These are phyloP conservation scores for Zootoca vivipara DNA, from an alignment of 2,113 vertebrate species.

Conservation along the genomic window DNA sequence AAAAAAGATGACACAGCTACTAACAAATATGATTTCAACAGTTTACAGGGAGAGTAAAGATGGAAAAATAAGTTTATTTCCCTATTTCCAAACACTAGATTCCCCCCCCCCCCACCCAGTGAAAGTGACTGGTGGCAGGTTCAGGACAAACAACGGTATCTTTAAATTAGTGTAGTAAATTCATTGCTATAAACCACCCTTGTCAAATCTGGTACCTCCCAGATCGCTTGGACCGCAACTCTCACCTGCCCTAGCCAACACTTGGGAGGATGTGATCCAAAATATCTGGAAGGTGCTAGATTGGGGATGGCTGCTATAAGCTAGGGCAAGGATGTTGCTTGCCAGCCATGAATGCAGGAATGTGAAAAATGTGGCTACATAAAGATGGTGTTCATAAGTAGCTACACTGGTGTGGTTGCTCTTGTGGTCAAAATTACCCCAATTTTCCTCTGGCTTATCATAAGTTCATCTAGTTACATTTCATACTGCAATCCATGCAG, in stretches of 20 bases:
- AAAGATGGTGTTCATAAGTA: too few relatives aligned
- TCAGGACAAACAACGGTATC: not conserved
- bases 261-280: too few relatives aligned
- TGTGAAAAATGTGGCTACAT: too few relatives aligned
- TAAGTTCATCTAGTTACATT: not conserved
- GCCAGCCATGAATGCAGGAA: too few relatives aligned
- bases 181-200: not conserved
- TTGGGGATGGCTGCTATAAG: too few relatives aligned
- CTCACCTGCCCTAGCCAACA: too few relatives aligned
- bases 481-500: not conserved
- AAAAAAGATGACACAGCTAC: not conserved
- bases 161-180: not conserved
- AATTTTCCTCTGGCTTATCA: not conserved
- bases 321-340: too few relatives aligned
- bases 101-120: not conserved
- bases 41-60: not conserved
- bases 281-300: too few relatives aligned
- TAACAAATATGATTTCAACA: too few relatives aligned
- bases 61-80: not conserved
- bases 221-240: too few relatives aligned
- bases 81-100: not conserved
- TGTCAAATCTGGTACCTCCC: too few relatives aligned
- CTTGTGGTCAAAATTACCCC: not conserved
- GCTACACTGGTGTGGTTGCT: too few relatives aligned
- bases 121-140: not conserved